Evolutionary conservation across 2,888 invertebrate species (phyloP).

Genomic region (Drosophila flavopinicola): DNA sequence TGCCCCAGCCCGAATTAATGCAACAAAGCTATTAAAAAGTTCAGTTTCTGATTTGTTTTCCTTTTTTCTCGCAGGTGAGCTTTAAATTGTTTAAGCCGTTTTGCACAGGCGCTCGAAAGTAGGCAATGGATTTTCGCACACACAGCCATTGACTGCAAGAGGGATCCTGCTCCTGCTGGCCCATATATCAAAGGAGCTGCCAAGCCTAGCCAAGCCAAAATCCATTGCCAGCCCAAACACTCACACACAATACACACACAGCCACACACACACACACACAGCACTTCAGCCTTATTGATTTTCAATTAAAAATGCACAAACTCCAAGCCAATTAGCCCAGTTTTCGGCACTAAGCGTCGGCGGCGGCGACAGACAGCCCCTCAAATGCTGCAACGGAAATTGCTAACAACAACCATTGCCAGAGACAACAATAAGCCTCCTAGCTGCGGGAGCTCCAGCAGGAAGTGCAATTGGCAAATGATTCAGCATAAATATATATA

Average conservation of each 20-base stretch:
- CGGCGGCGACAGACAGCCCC: slow-evolving; percentile 18
- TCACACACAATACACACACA: slow-evolving; percentile 4
- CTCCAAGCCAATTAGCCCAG: slow-evolving; percentile 75
- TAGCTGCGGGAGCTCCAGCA: slow-evolving; percentile 5
- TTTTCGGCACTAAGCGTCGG: slow-evolving; percentile 39
- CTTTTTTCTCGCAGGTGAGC: not conserved
- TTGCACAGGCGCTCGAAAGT: slow-evolving; percentile 9
- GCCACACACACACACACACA: slow-evolving; percentile 4
- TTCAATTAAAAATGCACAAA: slow-evolving; percentile 79
- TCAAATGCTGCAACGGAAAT: slow-evolving; percentile 72
- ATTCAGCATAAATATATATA: slow-evolving; percentile 15
- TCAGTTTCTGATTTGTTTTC: slow-evolving; percentile 14
- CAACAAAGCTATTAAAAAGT: slow-evolving; percentile 50
- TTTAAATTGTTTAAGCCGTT: slow-evolving; percentile 21
- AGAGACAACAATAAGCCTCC: slow-evolving; percentile 30
- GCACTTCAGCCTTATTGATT: slow-evolving; percentile 69
- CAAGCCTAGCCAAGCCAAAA: slow-evolving; percentile 28
- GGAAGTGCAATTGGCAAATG: slow-evolving; percentile 24
- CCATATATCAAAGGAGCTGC: slow-evolving; percentile 49
- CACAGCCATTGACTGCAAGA: too few relatives aligned
- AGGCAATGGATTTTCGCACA: slow-evolving; percentile 25
- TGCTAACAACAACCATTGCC: slow-evolving; percentile 72
- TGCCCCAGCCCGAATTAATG: slow-evolving; percentile 14
- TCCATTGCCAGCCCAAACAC: slow-evolving; percentile 20
- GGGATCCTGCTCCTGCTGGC: slow-evolving; percentile 26